These are phyloP conservation scores for Tetragnatha montana DNA, from an alignment of 2,888 invertebrate species.

Conservation along the genomic window DNA sequence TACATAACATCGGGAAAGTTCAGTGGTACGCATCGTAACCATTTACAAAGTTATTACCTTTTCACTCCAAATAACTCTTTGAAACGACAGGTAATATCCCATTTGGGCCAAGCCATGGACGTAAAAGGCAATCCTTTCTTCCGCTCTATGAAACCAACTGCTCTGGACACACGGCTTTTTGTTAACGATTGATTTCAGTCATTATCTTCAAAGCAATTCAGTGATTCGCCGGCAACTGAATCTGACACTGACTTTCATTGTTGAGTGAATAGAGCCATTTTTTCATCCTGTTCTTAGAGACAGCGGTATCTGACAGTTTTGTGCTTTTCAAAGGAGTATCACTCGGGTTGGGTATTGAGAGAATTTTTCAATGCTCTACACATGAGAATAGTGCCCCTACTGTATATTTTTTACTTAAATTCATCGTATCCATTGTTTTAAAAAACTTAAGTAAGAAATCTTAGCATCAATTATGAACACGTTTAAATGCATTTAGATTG, in stretches of 20 bases:
- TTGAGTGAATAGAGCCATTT: neutral
- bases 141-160: neutral
- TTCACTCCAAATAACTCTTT: neutral
- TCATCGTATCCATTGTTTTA: neutral
- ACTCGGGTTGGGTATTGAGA: neutral
- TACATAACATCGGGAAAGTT: no score
- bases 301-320: neutral
- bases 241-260: constrained; percentile 1
- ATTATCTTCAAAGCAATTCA: neutral
- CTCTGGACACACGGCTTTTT: neutral
- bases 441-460: neutral
- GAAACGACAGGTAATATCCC: neutral
- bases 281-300: neutral
- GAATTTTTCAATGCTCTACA: neutral
- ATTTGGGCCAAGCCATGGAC: neutral
- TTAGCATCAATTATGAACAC: neutral
- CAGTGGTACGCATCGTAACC: no score
- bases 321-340: neutral
- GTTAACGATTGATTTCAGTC: constrained; percentile 1
- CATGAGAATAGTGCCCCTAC: no score
- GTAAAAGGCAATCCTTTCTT: neutral
- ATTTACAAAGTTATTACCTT: no score
- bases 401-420: no score
- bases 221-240: neutral
- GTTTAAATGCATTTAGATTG: neutral